These are phyloP conservation scores for Rhinoderma darwinii DNA, from an alignment of 2,113 vertebrate genomes.

Conservation along the genomic window DNA sequence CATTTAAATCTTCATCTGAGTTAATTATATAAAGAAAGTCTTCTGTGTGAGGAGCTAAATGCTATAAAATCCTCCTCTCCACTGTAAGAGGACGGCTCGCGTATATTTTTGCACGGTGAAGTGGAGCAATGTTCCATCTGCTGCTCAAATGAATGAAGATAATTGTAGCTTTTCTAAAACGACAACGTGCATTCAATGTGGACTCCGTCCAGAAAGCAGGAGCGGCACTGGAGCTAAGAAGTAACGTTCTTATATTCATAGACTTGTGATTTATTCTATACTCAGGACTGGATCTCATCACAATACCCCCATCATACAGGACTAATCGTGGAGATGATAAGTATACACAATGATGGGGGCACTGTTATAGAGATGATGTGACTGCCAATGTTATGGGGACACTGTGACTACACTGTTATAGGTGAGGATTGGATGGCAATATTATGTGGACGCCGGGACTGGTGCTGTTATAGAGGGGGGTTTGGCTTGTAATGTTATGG, in stretches of 20 bases:
- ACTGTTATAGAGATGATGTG: not conserved
- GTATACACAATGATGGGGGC: not conserved
- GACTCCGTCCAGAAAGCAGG: not conserved
- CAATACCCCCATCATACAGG: too few relatives aligned
- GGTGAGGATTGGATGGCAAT: too few relatives aligned
- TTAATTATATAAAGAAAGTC: conserved; percentile 20
- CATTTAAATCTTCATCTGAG: not conserved
- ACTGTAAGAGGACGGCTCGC: not conserved
- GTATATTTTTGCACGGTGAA: not conserved
- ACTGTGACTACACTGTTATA: not conserved
- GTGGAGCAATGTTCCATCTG: conserved; percentile 28
- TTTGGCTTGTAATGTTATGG: not conserved
- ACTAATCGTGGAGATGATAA: too few relatives aligned
- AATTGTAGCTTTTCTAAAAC: conserved; percentile 27
- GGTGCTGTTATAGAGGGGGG: too few relatives aligned
- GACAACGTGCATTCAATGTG: not conserved
- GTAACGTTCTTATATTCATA: not conserved
- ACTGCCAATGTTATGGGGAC: not conserved
- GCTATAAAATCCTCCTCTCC: not conserved
- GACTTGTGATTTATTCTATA: too few relatives aligned
- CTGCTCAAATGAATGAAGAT: conserved; percentile 24
- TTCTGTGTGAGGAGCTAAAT: not conserved
- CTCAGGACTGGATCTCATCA: too few relatives aligned
- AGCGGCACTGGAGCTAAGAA: not conserved
- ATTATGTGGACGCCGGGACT: too few relatives aligned